Evolutionary conservation across 2,797 vertebrate species (phyloP).

Genomic region (Spinus pinus): DNA sequence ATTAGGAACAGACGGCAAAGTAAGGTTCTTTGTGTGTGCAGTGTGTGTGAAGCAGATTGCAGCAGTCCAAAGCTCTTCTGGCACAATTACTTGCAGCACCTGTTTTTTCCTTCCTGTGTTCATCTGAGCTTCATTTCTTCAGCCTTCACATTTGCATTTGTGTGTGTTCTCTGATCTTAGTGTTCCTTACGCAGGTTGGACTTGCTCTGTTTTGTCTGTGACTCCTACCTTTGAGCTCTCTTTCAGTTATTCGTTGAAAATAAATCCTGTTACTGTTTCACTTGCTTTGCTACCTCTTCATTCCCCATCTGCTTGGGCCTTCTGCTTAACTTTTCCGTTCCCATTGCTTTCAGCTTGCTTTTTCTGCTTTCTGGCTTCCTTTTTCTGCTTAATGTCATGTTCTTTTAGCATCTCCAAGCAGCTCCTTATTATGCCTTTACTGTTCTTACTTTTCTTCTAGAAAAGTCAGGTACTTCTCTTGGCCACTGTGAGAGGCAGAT

Average conservation of each 20-base stretch:
- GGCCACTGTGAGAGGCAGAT: neutral
- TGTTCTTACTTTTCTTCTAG: neutral
- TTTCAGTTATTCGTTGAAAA: neutral
- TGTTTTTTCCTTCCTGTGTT: neutral
- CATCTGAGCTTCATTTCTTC: neutral
- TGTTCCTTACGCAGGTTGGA: neutral
- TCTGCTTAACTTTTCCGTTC: neutral
- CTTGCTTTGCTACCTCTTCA: neutral
- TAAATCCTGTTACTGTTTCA: neutral
- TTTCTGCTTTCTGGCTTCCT: neutral
- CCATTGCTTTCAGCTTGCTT: neutral
- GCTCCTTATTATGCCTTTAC: neutral
- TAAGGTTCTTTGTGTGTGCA: neutral
- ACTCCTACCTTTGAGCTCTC: neutral
- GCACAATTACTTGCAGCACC: neutral
- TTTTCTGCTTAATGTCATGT: neutral
- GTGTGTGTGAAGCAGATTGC: neutral
- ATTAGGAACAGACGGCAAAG: neutral
- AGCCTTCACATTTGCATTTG: neutral
- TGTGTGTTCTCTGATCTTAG: neutral
- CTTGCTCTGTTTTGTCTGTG: neutral
- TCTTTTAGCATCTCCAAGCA: neutral
- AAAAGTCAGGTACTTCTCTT: neutral
- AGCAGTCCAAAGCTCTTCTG: neutral
- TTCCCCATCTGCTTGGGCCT: neutral